phyloP scores from a whole-genome alignment of 1,140 invertebrate species.

The Coboldia fuscipes region DNA sequence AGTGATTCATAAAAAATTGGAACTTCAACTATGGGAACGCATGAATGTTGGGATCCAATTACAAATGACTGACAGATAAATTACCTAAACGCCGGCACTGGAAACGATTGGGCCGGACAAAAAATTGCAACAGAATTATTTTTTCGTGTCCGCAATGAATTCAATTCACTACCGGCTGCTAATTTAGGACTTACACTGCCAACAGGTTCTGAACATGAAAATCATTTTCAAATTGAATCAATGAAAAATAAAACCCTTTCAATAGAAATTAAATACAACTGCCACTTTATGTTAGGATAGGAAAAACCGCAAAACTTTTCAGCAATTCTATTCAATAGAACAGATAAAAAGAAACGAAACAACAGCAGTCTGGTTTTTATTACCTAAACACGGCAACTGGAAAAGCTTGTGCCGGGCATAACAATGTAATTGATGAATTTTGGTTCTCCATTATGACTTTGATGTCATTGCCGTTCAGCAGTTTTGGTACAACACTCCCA shows the following conservation, averaged over 20 bases:
- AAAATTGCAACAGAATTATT: slow-evolving; percentile 26
- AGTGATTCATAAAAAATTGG: slow-evolving; percentile 6
- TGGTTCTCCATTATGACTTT: slow-evolving; percentile 12
- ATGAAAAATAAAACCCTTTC: neutral
- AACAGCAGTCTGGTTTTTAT: slow-evolving; percentile 6
- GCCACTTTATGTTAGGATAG: neutral
- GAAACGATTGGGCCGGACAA: slow-evolving; percentile 43
- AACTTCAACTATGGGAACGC: too few species aligned
- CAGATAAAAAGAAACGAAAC: neutral
- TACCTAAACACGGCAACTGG: slow-evolving; percentile 44
- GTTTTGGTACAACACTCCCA: slow-evolving; percentile 41
- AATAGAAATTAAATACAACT: too few species aligned
- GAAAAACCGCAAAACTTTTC: neutral
- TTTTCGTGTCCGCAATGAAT: slow-evolving; percentile 23
- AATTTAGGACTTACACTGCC: slow-evolving; percentile 36
- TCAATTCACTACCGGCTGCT: slow-evolving; percentile 31
- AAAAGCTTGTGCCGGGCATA: slow-evolving; percentile 45
- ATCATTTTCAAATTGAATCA: slow-evolving; percentile 9
- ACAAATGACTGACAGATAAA: slow-evolving; percentile 2
- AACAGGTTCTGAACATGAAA: slow-evolving; percentile 35
- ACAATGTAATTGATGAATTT: slow-evolving; percentile 20
- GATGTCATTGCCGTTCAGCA: slow-evolving; percentile 21
- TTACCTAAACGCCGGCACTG: slow-evolving; percentile 43
- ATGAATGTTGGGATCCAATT: slow-evolving; percentile 1
- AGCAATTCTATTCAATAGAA: neutral